Evolutionary conservation across 2,113 vertebrate genomes (phyloP).

Genomic region (Scophthalmus maximus): DNA sequence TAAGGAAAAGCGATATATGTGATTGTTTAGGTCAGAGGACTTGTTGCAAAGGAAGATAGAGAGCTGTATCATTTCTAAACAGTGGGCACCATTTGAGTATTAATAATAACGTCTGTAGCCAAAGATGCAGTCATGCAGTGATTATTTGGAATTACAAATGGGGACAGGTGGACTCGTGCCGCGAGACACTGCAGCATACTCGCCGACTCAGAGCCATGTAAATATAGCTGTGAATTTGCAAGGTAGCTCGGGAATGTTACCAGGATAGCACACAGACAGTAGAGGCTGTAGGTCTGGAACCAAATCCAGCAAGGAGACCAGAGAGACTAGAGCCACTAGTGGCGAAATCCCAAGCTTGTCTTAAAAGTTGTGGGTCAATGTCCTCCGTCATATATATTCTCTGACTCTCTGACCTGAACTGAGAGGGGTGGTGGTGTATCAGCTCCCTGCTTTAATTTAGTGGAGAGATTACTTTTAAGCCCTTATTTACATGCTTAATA

Average conservation of each 20-base stretch:
- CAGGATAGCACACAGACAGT: conserved; percentile 43
- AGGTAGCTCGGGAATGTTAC: conserved; percentile 64
- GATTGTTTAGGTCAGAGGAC: not conserved
- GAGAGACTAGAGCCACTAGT: not conserved
- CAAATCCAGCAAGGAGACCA: not conserved
- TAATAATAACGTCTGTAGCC: conserved; percentile 48
- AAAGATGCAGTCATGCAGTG: conserved; percentile 25
- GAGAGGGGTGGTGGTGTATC: not conserved
- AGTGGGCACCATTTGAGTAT: conserved; percentile 23
- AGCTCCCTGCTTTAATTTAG: not conserved
- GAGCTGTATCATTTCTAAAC: conserved; percentile 7
- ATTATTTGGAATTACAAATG: conserved; percentile 65
- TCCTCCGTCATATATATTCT: conserved; percentile 17
- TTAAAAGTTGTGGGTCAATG: conserved; percentile 9
- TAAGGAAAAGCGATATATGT: not conserved
- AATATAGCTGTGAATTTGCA: conserved; percentile 70
- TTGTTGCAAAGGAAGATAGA: not conserved
- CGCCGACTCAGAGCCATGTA: conserved; percentile 50
- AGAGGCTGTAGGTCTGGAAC: conserved; percentile 9
- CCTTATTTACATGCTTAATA: not conserved
- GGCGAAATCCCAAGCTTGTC: conserved; percentile 11
- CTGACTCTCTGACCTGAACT: conserved; percentile 1
- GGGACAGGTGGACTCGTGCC: conserved; percentile 73
- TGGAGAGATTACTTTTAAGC: not conserved
- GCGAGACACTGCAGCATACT: conserved; percentile 30